Evolutionary conservation across 1,140 invertebrate genomes (phyloP).

Genomic region (Onthophagus taurus): DNA sequence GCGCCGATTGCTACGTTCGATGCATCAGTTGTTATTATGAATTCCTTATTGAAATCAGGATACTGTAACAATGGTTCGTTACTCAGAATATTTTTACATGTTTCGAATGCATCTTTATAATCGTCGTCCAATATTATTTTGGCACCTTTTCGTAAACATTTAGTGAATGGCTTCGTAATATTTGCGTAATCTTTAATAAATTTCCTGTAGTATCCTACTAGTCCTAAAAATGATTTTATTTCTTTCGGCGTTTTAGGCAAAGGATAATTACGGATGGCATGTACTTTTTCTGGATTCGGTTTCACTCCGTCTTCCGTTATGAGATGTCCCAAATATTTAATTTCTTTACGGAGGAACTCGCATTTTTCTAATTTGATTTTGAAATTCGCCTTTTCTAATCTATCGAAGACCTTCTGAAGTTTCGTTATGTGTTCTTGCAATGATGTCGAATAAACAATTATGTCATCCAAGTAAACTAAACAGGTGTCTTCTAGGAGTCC

Average conservation of each 20-base stretch:
- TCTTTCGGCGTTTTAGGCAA: slow-evolving; percentile 32
- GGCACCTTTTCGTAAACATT: slow-evolving; percentile 6
- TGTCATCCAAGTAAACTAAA: slow-evolving; percentile 5
- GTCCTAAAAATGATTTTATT: slow-evolving; percentile 37
- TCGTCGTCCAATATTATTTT: slow-evolving; percentile 5
- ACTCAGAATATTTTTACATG: neutral
- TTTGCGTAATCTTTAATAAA: slow-evolving; percentile 21
- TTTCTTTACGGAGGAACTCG: slow-evolving; percentile 33
- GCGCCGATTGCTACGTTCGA: slow-evolving; percentile 33
- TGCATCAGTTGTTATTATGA: slow-evolving; percentile 22
- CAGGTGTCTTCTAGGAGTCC: slow-evolving; percentile 15
- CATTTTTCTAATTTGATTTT: slow-evolving; percentile 17
- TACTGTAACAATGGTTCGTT: slow-evolving; percentile 9
- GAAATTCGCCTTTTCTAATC: slow-evolving; percentile 12
- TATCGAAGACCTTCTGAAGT: neutral
- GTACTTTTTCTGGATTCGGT: slow-evolving; percentile 35
- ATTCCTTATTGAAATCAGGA: slow-evolving; percentile 25
- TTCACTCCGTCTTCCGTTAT: slow-evolving; percentile 34
- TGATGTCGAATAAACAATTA: slow-evolving; percentile 3
- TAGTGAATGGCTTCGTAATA: slow-evolving; percentile 19
- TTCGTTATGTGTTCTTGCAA: slow-evolving; percentile 5
- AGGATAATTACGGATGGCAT: slow-evolving; percentile 32
- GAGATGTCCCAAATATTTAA: slow-evolving; percentile 35
- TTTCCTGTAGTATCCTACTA: slow-evolving; percentile 36
- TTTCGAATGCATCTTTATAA: neutral